These are phyloP conservation scores for Magallana angulata DNA, from an alignment of 1,140 invertebrate genomes.

Conservation along the genomic window DNA sequence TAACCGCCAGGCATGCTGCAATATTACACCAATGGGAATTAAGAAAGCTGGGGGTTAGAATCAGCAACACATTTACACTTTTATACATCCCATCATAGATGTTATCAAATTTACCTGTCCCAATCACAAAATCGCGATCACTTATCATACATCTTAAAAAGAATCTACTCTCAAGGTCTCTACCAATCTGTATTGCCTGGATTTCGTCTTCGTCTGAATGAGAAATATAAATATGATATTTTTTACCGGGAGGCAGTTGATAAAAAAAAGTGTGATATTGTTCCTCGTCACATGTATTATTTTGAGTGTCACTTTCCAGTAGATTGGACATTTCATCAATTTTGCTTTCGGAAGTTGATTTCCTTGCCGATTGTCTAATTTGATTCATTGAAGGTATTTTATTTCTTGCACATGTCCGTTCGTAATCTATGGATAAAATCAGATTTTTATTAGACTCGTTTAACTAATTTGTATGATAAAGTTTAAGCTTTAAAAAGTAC, in stretches of 20 bases:
- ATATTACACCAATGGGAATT: neutral
- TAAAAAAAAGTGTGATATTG: neutral
- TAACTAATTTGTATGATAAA: too few relatives aligned
- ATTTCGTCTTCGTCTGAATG: neutral
- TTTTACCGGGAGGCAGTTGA: neutral
- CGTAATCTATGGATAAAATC: too few relatives aligned
- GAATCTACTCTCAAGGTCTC: conserved; percentile 1
- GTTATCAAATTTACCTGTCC: neutral
- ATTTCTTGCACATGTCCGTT: too few relatives aligned
- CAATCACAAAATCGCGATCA: neutral
- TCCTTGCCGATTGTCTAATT: too few relatives aligned
- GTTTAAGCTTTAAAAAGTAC: too few relatives aligned
- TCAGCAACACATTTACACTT: neutral
- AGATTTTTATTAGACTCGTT: too few relatives aligned
- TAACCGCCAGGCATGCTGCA: neutral
- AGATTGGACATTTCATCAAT: too few relatives aligned
- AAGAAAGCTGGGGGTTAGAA: neutral
- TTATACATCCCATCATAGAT: neutral
- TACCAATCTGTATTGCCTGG: neutral
- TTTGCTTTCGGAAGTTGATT: too few relatives aligned
- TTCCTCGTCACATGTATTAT: neutral
- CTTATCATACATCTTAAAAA: neutral
- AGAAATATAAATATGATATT: neutral
- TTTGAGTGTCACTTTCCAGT: too few relatives aligned
- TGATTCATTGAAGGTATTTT: too few relatives aligned